Conservation (phyloP, 1,140 invertebrate species). For the Campoletis sonorensis region DNA sequence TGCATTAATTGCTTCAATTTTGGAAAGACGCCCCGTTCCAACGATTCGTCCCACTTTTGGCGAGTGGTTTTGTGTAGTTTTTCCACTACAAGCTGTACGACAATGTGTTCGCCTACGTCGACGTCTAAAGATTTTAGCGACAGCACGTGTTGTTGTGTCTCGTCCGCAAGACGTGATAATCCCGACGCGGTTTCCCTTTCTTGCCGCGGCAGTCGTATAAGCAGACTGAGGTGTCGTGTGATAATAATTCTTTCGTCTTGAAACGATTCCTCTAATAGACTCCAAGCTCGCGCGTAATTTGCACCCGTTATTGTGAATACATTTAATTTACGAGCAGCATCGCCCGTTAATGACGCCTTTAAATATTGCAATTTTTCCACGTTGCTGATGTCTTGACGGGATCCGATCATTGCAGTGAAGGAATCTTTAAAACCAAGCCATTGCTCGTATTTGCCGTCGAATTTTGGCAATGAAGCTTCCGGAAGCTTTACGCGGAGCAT, state of each 20-base stretch:
- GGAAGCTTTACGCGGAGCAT: background rate
- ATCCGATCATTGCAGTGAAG: slow-evolving; percentile 47
- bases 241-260: slow-evolving; percentile 27
- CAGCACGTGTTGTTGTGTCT: slow-evolving; percentile 44
- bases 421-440: slow-evolving; percentile 43
- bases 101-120: slow-evolving; percentile 25
- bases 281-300: slow-evolving; percentile 51
- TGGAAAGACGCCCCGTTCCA: slow-evolving; percentile 26
- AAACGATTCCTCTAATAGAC: slow-evolving; percentile 42
- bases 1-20: slow-evolving; percentile 30
- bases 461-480: slow-evolving; percentile 9
- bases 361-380: slow-evolving; percentile 57
- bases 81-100: slow-evolving; percentile 40
- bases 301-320: slow-evolving; percentile 30
- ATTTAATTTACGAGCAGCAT: slow-evolving; percentile 44
- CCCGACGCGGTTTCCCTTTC: background rate
- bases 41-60: slow-evolving; percentile 47
- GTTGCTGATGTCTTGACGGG: slow-evolving; percentile 29
- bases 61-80: slow-evolving; percentile 38
- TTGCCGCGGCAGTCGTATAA: slow-evolving; percentile 21
- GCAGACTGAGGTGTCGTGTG: slow-evolving; percentile 21
- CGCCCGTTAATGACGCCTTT: slow-evolving; percentile 36
- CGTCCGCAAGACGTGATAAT: slow-evolving; percentile 11
- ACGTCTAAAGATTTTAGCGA: slow-evolving; percentile 35
- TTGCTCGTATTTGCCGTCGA: slow-evolving; percentile 34